A percentile compares a stretch with the other conserved stretches of the same genome.
Conservation (phyloP, 2,888 invertebrate genomes). For the Agrotis clavis region DNA sequence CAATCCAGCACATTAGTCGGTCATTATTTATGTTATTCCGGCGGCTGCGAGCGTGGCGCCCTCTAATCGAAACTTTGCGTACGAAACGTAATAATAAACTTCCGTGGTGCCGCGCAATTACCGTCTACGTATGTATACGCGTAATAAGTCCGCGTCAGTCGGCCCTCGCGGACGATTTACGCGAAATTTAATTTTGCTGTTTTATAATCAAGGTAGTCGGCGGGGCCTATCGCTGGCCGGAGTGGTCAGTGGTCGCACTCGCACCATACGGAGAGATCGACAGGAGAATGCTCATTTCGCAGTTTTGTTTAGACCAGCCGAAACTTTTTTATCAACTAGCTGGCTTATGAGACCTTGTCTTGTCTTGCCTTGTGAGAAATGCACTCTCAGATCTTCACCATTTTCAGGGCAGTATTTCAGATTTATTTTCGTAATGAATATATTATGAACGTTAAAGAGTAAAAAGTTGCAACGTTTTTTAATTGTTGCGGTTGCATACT, state of each 20-base stretch:
- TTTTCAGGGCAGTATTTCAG: no score
- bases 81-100: constrained; percentile 83
- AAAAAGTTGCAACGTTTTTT: no score
- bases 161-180: constrained; percentile 57
- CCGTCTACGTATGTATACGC: constrained; percentile 60
- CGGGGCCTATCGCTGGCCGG: background rate
- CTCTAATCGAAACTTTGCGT: constrained; percentile 83
- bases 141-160: constrained; percentile 62
- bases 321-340: no score
- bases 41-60: constrained; percentile 69
- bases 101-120: constrained; percentile 84
- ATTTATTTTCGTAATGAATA: no score
- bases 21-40: constrained; percentile 79
- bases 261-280: background rate
- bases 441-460: no score
- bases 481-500: background rate
- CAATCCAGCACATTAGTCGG: constrained; percentile 74
- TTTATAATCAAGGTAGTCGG: constrained; percentile 54
- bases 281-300: background rate
- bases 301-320: background rate
- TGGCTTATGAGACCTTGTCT: no score
- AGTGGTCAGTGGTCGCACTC: background rate
- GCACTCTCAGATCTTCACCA: no score
- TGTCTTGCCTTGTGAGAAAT: no score
- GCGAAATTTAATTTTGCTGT: constrained; percentile 59